Conservation (phyloP, 1,140 invertebrate species). For the Anastrepha ludens region DNA sequence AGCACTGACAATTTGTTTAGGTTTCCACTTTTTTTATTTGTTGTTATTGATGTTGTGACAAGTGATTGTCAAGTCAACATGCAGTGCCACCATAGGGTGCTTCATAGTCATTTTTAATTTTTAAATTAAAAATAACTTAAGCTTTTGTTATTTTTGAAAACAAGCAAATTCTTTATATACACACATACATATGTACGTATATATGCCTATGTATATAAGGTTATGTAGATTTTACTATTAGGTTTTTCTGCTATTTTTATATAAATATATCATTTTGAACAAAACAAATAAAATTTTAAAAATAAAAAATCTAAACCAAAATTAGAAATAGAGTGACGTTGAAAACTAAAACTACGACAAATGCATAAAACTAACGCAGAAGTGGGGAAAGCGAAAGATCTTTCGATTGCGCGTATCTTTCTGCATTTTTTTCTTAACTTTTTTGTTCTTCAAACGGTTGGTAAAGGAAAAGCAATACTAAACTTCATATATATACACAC, state of each 20-base stretch:
- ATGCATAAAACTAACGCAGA: conserved; percentile 13
- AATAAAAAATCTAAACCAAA: not conserved
- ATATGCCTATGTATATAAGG: not conserved
- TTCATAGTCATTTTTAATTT: conserved; percentile 21
- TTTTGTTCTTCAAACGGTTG: conserved; percentile 23
- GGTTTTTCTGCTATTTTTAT: conserved; percentile 6
- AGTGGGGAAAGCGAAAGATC: not conserved
- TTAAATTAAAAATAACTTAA: conserved; percentile 14
- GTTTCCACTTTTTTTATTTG: not conserved
- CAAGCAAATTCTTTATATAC: not conserved
- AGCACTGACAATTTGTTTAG: conserved; percentile 10
- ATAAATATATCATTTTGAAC: conserved; percentile 2
- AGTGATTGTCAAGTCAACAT: not conserved
- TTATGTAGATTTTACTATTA: conserved; percentile 3
- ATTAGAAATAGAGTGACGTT: not conserved
- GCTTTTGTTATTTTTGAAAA: not conserved
- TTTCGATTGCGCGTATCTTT: not conserved
- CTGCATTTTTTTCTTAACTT: not conserved
- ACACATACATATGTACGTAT: not conserved
- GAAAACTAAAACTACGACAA: not conserved
- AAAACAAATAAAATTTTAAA: not conserved
- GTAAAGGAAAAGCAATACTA: conserved; percentile 26
- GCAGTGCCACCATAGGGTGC: conserved; percentile 7
- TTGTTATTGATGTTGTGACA: conserved; percentile 14
- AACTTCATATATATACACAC: conserved; percentile 30